Base-by-base conservation (phyloP, 1,140 invertebrate genomes). In the Drosophila nebulosa region DNA sequence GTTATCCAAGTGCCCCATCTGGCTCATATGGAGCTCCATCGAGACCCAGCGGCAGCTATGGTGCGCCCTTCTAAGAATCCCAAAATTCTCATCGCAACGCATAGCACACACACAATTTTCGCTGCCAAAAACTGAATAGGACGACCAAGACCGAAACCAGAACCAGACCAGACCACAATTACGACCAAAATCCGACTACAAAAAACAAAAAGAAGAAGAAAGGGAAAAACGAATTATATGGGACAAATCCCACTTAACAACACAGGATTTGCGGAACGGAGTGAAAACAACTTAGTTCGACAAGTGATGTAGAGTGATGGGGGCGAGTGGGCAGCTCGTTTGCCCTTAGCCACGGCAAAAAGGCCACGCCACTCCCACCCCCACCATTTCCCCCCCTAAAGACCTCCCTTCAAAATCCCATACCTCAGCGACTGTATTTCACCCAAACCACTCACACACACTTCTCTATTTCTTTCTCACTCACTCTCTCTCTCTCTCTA, bases 1-100 rank as follows among this genome's bases (percentile, higher is more conserved):
- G 89, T 22, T 91, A 90, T 39, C 88, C 90, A 26, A 86, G 80
- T 27, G 84, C 76, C 35, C 90, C 90, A 39, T 89, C 89, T 24
- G 84, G 88, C n/a, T 90, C 86, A n/a, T 93, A 92, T 69, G 92
- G 92, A 67, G 89, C 89, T 57, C 91, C 92, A 12, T 83, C 88
- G 35, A 75, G 84, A 79, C 90, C 90, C 69, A 76, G 83, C 67
- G 77, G 88, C 50, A 91, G 90, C 81, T 91, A 91, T 30, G 89
- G 92, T 36, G 89, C 91, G 50, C 92, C 92, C 51, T 92, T 92
- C 85, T 92, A 92, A 86, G 71, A 80, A 64, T 14, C 35, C 2
- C 14, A 46, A 1, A 32, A 7, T 7, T 36, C 55, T 42, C 67
- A 61, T 35, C 35, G 36, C 61, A 51, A 50, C 65, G 55, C 42